Percentiles rank a stretch among this genome's conserved stretches.
Evolutionary conservation across 2,797 vertebrate genomes (phyloP).

Genomic region (Sebastes kiyomatsui): DNA sequence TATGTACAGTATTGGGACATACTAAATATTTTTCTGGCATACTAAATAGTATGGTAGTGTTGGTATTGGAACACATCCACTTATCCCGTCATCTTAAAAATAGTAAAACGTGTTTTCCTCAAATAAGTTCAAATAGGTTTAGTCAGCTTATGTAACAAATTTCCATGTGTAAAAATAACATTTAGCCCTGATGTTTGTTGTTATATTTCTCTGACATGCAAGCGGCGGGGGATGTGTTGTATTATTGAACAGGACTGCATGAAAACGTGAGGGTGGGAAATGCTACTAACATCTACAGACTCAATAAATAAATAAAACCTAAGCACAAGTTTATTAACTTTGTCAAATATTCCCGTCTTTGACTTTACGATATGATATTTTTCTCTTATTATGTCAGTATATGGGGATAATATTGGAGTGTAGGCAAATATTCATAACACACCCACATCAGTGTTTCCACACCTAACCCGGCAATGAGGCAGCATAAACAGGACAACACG

Average conservation of each 20-base stretch:
- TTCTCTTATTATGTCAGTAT: neutral
- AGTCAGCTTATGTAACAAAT: neutral
- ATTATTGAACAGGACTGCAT: neutral
- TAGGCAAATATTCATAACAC: neutral
- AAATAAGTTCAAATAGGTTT: neutral
- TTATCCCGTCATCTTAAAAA: neutral
- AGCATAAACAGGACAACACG: neutral
- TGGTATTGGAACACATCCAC: neutral
- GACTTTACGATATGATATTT: neutral
- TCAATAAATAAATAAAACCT: neutral
- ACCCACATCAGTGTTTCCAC: neutral
- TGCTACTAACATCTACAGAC: neutral
- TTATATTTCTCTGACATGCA: neutral
- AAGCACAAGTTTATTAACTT: neutral
- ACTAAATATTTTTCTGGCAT: neutral
- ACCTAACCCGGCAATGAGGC: neutral
- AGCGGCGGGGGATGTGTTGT: neutral
- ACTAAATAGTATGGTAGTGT: neutral
- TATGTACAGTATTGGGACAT: neutral
- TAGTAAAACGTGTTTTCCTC: neutral
- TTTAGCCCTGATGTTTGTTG: neutral
- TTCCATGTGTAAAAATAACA: neutral
- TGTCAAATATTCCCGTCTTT: neutral
- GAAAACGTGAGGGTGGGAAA: neutral
- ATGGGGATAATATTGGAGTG: neutral